phyloP scores from a whole-genome alignment of 2,888 invertebrate species.

The Nymphalis c-album region DNA sequence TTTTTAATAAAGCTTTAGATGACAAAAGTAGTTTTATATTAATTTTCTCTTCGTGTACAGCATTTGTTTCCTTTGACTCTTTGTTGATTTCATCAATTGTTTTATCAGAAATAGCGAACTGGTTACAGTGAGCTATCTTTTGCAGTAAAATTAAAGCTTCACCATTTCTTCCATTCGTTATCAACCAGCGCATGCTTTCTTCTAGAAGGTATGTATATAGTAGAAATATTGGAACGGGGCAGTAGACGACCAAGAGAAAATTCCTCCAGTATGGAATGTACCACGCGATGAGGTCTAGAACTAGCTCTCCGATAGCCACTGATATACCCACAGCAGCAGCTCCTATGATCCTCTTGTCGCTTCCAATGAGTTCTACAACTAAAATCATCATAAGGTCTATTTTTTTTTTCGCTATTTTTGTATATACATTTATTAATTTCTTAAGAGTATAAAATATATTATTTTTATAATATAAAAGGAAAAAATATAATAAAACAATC shows the following conservation, averaged over 20 bases:
- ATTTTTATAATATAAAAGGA: too few species aligned
- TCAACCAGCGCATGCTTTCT: conserved; percentile 86
- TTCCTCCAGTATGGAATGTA: conserved; percentile 83
- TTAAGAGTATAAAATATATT: too few species aligned
- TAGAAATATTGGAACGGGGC: conserved; percentile 83
- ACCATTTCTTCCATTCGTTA: conserved; percentile 79
- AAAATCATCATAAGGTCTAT: conserved; percentile 22
- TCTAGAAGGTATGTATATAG: conserved; percentile 82
- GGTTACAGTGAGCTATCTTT: conserved; percentile 84
- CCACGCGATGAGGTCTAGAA: conserved; percentile 84
- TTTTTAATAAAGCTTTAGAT: conserved; percentile 48
- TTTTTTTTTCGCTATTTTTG: background rate
- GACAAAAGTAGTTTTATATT: conserved; percentile 39
- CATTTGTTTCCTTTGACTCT: conserved; percentile 17
- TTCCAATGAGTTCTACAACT: conserved; percentile 50
- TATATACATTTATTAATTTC: too few species aligned
- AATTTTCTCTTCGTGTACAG: conserved; percentile 28
- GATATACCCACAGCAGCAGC: conserved; percentile 84
- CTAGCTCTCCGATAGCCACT: conserved; percentile 84
- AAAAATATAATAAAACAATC: too few species aligned
- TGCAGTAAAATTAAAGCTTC: conserved; percentile 57
- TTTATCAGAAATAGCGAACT: conserved; percentile 68
- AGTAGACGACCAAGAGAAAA: conserved; percentile 81
- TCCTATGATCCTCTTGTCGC: conserved; percentile 83
- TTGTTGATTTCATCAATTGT: conserved; percentile 31